Evolutionary conservation across 2,113 vertebrate genomes (phyloP).

Genomic region (rat (Rattus norvegicus)): DNA sequence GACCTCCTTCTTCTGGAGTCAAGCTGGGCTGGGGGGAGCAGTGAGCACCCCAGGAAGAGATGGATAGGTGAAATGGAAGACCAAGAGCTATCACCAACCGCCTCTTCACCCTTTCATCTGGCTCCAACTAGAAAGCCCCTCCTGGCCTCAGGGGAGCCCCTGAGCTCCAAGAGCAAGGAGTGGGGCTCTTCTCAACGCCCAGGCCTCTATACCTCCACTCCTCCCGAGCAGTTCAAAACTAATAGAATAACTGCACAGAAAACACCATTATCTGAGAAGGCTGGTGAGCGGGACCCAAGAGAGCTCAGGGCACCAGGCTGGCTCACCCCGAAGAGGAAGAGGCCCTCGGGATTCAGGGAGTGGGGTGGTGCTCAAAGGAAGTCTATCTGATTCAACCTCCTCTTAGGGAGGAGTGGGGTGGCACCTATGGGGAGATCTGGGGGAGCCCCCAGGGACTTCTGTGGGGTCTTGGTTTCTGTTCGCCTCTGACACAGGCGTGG

Average conservation of each 20-base stretch:
- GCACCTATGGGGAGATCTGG: not conserved
- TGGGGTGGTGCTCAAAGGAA: not conserved
- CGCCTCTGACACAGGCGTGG: not conserved
- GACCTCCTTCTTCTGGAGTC: not conserved
- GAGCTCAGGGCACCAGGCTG: not conserved
- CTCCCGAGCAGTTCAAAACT: not conserved
- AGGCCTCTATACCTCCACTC: not conserved
- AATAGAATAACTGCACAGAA: constrained; percentile 31
- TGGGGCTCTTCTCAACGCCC: not conserved
- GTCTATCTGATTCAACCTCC: not conserved
- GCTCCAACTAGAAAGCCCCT: constrained; percentile 6
- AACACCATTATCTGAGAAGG: not conserved
- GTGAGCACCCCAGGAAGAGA: not conserved
- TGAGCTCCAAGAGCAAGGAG: not conserved
- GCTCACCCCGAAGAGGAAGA: constrained; percentile 12
- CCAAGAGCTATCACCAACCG: constrained; percentile 17
- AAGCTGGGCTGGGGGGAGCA: not conserved
- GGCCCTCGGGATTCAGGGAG: not conserved
- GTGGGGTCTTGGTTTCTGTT: not conserved
- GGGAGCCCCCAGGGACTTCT: not conserved
- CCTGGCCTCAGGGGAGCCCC: constrained; percentile 28
- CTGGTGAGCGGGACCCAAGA: not conserved
- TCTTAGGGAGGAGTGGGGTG: not conserved
- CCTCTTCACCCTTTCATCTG: constrained; percentile 10
- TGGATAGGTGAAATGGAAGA: not conserved